These are phyloP conservation scores for Crocidura indochinensis DNA, from an alignment of 2,797 vertebrate species.

Conservation along the genomic window DNA sequence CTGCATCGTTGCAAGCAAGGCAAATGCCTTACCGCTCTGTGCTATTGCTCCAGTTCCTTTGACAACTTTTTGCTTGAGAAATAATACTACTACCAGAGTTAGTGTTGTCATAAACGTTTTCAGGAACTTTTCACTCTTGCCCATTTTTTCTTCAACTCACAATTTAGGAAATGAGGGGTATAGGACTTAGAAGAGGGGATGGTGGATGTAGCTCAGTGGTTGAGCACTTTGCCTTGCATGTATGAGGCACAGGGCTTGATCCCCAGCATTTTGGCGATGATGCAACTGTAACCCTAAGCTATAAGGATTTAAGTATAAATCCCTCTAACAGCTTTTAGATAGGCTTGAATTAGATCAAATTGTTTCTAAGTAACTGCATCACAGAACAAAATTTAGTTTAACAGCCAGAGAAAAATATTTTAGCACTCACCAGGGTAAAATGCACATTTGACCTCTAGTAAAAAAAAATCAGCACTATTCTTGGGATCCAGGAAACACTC, in stretches of 20 bases:
- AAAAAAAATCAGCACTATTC: conserved; percentile 13
- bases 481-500: conserved; percentile 4
- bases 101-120: too few relatives aligned
- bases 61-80: too few relatives aligned
- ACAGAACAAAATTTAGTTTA: conserved; percentile 18
- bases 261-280: background rate
- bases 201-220: too few relatives aligned
- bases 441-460: conserved; percentile 44
- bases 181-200: background rate
- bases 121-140: too few relatives aligned
- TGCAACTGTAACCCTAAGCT: background rate
- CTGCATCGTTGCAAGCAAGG: too few relatives aligned
- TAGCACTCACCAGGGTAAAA: conserved; percentile 1
- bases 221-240: too few relatives aligned
- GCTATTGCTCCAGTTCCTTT: too few relatives aligned
- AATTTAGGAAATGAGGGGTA: background rate
- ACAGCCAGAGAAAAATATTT: background rate
- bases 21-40: too few relatives aligned
- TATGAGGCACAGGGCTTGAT: too few relatives aligned
- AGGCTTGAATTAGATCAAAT: background rate
- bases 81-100: too few relatives aligned
- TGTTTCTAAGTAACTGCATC: conserved; percentile 32
- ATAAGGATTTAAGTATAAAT: background rate
- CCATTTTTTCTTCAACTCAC: too few relatives aligned
- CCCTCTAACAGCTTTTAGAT: conserved; percentile 26